Conservation (phyloP, 2,113 vertebrate genomes). For the Gymnarchus niloticus region DNA sequence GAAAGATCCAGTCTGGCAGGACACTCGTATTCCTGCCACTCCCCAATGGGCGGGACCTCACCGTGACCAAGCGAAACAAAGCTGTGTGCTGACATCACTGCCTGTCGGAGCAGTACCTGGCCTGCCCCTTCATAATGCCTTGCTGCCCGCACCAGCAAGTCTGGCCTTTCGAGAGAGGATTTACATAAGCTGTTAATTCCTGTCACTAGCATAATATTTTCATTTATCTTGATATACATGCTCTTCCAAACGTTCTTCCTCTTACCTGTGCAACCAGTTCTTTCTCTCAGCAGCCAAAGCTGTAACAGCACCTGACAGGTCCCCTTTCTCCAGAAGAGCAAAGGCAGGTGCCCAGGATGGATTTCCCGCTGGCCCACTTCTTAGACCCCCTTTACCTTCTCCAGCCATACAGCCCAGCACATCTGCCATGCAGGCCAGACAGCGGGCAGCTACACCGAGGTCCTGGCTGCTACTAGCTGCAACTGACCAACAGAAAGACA, state of each 20-base stretch:
- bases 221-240: background rate
- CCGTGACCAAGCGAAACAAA: conserved; percentile 62
- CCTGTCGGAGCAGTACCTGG: conserved; percentile 81
- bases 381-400: conserved; percentile 71
- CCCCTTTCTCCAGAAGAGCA: conserved; percentile 61
- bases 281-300: conserved; percentile 69
- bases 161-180: conserved; percentile 60
- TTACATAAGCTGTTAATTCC: background rate
- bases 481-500: conserved; percentile 55
- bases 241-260: background rate
- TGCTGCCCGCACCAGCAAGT: conserved; percentile 80
- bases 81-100: conserved; percentile 78
- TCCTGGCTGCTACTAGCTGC: conserved; percentile 51
- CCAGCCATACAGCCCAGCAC: conserved; percentile 82
- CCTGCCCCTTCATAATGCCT: conserved; percentile 88
- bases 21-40: conserved; percentile 79
- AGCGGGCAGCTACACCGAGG: conserved; percentile 71
- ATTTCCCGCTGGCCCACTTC: conserved; percentile 88
- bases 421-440: conserved; percentile 81
- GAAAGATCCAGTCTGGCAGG: conserved; percentile 87
- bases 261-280: conserved; percentile 81
- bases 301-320: conserved; percentile 63
- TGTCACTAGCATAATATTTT: too few relatives aligned
- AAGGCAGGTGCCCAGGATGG: conserved; percentile 75
- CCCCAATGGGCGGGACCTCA: conserved; percentile 57